Evolutionary conservation across 1,140 invertebrate genomes (phyloP).

Genomic region (Leptestheria dahalacensis): DNA sequence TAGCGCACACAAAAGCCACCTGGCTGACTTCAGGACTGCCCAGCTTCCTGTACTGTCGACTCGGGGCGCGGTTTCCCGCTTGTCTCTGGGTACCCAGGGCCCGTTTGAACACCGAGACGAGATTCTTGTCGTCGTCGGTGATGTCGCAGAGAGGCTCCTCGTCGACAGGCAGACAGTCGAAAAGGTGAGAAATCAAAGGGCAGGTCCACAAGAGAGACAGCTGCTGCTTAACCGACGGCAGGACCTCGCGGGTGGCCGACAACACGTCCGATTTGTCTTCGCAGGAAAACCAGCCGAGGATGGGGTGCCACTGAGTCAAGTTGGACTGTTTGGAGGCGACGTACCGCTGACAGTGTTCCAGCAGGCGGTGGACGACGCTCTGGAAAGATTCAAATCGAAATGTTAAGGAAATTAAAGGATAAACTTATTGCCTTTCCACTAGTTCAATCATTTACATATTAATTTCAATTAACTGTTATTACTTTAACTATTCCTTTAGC

Average conservation of each 20-base stretch:
- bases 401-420: too few relatives aligned
- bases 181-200: conserved; percentile 33
- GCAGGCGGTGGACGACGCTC: conserved; percentile 59
- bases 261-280: conserved; percentile 37
- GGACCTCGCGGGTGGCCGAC: conserved; percentile 60
- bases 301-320: conserved; percentile 90
- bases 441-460: too few relatives aligned
- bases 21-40: conserved; percentile 62
- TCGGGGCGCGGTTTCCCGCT: conserved; percentile 14
- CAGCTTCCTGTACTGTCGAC: conserved; percentile 36
- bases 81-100: conserved; percentile 19
- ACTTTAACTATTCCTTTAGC: too few relatives aligned
- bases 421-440: too few relatives aligned
- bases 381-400: conserved; percentile 24
- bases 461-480: conserved; percentile 4
- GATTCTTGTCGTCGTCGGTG: conserved; percentile 9
- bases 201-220: conserved; percentile 72
- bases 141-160: conserved; percentile 14
- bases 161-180: conserved; percentile 29
- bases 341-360: conserved; percentile 71
- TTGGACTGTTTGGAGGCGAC: conserved; percentile 72
- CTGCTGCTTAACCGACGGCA: conserved; percentile 62
- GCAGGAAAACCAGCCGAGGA: conserved; percentile 88
- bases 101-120: conserved; percentile 26
- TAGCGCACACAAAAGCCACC: conserved; percentile 67